Percentiles rank a stretch among this genome's conserved stretches.
phyloP scores from a whole-genome alignment of 2,797 vertebrate species.

The Avahi laniger region DNA sequence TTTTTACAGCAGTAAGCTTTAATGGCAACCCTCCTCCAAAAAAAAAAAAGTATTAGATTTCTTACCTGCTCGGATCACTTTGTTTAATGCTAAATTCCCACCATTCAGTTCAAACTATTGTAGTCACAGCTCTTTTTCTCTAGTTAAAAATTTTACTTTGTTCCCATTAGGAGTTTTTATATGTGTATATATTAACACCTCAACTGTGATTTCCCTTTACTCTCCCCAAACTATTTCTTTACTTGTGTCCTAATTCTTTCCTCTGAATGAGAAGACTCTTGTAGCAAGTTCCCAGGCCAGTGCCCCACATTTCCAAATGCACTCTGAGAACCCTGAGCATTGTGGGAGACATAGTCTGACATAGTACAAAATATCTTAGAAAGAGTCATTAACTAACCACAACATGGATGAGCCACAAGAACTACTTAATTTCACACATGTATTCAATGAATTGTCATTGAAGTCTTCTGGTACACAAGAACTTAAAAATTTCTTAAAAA shows the following conservation, averaged over 20 bases:
- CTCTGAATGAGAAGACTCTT: background rate
- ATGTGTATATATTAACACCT: background rate
- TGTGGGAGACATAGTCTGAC: background rate
- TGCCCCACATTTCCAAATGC: background rate
- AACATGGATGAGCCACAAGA: background rate
- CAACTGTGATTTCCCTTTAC: background rate
- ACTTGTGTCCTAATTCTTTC: background rate
- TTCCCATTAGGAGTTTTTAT: background rate
- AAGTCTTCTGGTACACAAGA: background rate
- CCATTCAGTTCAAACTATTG: slow-evolving; percentile 29
- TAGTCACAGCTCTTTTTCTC: background rate
- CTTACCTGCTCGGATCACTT: slow-evolving; percentile 31
- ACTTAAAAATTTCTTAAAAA: background rate
- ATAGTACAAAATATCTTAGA: background rate
- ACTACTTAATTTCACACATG: background rate
- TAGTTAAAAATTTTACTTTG: background rate
- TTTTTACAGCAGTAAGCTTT: slow-evolving; percentile 30
- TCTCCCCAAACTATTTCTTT: background rate
- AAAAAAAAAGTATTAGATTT: slow-evolving; percentile 9
- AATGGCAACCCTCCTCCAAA: background rate
- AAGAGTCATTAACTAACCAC: background rate
- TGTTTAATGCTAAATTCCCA: slow-evolving; percentile 49
- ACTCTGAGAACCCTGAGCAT: background rate
- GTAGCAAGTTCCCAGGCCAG: background rate
- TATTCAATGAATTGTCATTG: background rate